These are phyloP conservation scores for Genyomyrus donnyi DNA, from an alignment of 2,113 vertebrate genomes.

Conservation along the genomic window DNA sequence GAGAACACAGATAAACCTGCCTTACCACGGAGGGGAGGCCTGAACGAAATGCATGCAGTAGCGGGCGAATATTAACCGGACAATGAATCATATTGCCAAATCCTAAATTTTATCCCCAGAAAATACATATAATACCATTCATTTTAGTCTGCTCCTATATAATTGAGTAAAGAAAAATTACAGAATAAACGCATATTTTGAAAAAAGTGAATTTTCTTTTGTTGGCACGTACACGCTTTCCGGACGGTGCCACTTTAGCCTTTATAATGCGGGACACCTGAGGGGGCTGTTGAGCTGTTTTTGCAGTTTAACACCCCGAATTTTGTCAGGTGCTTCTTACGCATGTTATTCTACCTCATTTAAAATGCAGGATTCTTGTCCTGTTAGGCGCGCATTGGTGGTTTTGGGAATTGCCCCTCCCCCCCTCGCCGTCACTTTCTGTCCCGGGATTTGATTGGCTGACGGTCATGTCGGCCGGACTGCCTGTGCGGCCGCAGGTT, in stretches of 20 bases:
- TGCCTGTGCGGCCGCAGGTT: constrained; percentile 33
- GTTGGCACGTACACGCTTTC: neutral
- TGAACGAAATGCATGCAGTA: neutral
- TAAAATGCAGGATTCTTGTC: constrained; percentile 1
- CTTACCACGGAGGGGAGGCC: neutral
- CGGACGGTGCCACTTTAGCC: neutral
- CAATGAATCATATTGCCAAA: neutral
- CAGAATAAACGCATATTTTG: neutral
- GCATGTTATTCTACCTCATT: constrained; percentile 13
- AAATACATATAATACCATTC: neutral
- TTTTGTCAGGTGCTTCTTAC: neutral
- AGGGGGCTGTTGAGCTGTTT: constrained; percentile 6
- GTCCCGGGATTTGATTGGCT: constrained; percentile 32
- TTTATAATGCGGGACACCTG: neutral
- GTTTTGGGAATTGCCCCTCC: neutral
- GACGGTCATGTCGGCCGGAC: constrained; percentile 15
- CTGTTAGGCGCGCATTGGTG: constrained; percentile 28
- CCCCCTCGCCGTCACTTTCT: neutral
- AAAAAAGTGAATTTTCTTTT: neutral
- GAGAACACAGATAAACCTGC: neutral
- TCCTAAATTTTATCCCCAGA: neutral
- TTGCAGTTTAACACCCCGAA: neutral
- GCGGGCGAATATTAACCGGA: neutral
- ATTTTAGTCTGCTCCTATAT: neutral
- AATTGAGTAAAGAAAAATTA: neutral